These are phyloP conservation scores for Brachyrhaphis roseni DNA, from an alignment of 2,797 vertebrate species.

Conservation along the genomic window DNA sequence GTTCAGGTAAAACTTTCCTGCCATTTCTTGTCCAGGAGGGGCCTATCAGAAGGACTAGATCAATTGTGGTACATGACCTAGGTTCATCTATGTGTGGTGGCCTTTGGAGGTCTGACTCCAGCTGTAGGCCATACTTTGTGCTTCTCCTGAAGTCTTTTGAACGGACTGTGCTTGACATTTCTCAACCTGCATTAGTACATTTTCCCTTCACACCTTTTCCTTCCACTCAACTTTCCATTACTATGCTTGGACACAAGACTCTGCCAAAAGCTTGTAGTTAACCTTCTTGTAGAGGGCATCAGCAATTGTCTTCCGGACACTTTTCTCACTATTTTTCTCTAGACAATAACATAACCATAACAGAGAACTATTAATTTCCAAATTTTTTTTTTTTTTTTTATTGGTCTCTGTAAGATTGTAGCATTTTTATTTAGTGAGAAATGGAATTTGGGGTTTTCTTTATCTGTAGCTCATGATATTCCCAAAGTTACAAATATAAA, in stretches of 20 bases:
- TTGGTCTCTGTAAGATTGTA: neutral
- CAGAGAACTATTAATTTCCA: neutral
- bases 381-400: conserved; percentile 2
- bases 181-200: neutral
- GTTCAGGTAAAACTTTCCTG: neutral
- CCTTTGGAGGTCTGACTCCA: neutral
- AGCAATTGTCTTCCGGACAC: neutral
- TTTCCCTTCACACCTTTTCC: neutral
- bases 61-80: neutral
- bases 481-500: neutral
- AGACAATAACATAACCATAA: neutral
- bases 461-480: neutral
- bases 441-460: neutral
- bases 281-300: neutral
- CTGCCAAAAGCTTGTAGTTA: neutral
- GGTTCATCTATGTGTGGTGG: neutral
- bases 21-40: neutral
- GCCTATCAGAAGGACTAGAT: neutral
- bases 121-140: neutral
- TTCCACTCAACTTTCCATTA: neutral
- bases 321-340: neutral
- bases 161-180: neutral
- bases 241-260: neutral
- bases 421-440: neutral
- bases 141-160: neutral